Evolutionary conservation across 2,113 vertebrate genomes (phyloP).

Genomic region (Thryonomys swinderianus): DNA sequence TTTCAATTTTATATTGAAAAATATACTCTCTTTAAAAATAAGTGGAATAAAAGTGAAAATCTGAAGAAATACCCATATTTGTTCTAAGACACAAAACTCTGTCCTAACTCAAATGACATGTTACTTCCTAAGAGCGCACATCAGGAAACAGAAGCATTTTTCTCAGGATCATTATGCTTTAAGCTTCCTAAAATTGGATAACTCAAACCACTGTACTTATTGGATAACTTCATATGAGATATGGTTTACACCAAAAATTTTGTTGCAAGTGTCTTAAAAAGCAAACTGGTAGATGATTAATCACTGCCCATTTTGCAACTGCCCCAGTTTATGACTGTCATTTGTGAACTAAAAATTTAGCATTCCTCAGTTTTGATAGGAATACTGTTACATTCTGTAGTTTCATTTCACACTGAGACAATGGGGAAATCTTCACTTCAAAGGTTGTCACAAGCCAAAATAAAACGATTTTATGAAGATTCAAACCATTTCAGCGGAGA

Average conservation of each 20-base stretch:
- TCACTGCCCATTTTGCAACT: conserved; percentile 28
- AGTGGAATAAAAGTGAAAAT: not conserved
- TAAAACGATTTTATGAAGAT: conserved; percentile 26
- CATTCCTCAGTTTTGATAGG: not conserved
- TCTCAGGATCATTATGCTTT: not conserved
- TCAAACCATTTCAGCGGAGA: not conserved
- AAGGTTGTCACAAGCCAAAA: conserved; percentile 44
- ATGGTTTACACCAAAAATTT: not conserved
- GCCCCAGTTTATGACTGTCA: not conserved
- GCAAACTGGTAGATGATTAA: not conserved
- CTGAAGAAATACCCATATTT: not conserved
- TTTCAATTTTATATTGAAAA: conserved; percentile 14
- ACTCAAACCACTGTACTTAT: not conserved
- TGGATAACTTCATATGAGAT: not conserved
- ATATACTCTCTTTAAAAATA: not conserved
- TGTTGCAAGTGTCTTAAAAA: not conserved
- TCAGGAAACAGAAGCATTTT: conserved; percentile 23
- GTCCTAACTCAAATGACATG: conserved; percentile 21
- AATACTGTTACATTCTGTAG: conserved; percentile 32
- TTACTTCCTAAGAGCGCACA: not conserved
- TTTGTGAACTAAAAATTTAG: conserved; percentile 2
- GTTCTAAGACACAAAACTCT: not conserved
- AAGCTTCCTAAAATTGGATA: not conserved
- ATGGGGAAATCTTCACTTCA: not conserved
- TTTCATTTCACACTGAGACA: conserved; percentile 55